These are phyloP conservation scores for Macroramphosus scolopax DNA, from an alignment of 2,797 vertebrate genomes.

Conservation along the genomic window DNA sequence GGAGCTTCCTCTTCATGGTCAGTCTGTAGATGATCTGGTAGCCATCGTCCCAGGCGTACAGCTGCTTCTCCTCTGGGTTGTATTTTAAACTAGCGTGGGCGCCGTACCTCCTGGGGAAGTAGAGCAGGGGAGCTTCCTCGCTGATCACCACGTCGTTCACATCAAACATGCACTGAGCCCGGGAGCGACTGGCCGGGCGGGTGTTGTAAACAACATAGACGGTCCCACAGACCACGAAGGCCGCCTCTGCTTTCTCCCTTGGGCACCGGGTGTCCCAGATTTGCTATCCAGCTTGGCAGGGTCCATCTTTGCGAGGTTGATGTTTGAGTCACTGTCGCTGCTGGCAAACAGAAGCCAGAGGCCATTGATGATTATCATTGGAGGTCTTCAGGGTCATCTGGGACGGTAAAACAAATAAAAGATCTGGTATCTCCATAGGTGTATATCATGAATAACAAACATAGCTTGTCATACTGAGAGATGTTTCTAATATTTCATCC, in stretches of 20 bases:
- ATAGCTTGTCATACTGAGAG: too few species aligned
- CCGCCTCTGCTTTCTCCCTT: constrained; percentile 87
- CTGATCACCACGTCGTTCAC: constrained; percentile 84
- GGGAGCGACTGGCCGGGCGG: constrained; percentile 86
- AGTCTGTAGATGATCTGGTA: constrained; percentile 96
- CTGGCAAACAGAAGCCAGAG: constrained; percentile 91
- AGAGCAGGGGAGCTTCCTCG: constrained; percentile 87
- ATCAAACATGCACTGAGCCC: constrained; percentile 93
- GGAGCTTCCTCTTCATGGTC: constrained; percentile 86
- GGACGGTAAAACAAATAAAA: constrained; percentile 79
- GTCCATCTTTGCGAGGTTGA: constrained; percentile 93
- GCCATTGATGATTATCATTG: constrained; percentile 86
- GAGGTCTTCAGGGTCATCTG: constrained; percentile 88
- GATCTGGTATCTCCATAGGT: constrained; percentile 77
- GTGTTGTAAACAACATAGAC: constrained; percentile 97
- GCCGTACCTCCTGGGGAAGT: constrained; percentile 92
- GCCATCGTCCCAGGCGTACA: constrained; percentile 97
- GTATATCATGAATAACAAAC: too few species aligned
- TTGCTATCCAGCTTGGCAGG: constrained; percentile 85
- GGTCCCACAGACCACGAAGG: constrained; percentile 91
- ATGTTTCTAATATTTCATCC: too few species aligned
- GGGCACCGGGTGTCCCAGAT: constrained; percentile 97
- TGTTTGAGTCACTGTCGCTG: constrained; percentile 83
- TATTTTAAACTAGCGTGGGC: constrained; percentile 93
- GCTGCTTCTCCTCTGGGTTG: constrained; percentile 87